phyloP scores from a whole-genome alignment of 2,888 invertebrate genomes.

The Bugulina stolonifera region DNA sequence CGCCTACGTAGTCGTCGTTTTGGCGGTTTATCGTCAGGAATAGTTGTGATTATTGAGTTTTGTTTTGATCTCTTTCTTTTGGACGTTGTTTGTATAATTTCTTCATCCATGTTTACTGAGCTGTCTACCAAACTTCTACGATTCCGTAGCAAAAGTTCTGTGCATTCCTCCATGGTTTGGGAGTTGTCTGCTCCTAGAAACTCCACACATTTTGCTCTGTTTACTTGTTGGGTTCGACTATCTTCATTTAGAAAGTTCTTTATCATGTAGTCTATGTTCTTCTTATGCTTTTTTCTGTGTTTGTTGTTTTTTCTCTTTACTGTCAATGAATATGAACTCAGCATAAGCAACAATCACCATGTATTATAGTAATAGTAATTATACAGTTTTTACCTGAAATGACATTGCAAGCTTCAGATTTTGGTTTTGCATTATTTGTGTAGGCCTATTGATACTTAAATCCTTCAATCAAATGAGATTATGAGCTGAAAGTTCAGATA shows the following conservation, averaged over 20 bases:
- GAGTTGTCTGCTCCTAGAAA: constrained; percentile 10
- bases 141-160: not conserved
- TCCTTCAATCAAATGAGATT: too few relatives aligned
- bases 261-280: constrained; percentile 21
- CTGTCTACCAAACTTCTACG: not conserved
- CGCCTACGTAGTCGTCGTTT: not conserved
- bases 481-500: too few relatives aligned
- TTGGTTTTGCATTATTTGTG: too few relatives aligned
- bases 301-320: not conserved
- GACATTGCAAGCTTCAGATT: too few relatives aligned
- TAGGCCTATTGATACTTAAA: too few relatives aligned
- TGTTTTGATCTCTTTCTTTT: not conserved
- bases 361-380: too few relatives aligned
- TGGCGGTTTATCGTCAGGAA: not conserved
- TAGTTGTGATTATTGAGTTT: not conserved
- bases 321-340: not conserved
- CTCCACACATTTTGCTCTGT: constrained; percentile 17
- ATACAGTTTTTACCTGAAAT: too few relatives aligned
- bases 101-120: constrained; percentile 3
- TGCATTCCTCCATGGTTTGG: constrained; percentile 13
- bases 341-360: too few relatives aligned
- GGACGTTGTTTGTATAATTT: not conserved
- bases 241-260: constrained; percentile 22
- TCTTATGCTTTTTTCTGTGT: constrained; percentile 14
- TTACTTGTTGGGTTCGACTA: not conserved